These are phyloP conservation scores for Loris lydekkerianus DNA, from an alignment of 2,797 vertebrate species.

Conservation along the genomic window DNA sequence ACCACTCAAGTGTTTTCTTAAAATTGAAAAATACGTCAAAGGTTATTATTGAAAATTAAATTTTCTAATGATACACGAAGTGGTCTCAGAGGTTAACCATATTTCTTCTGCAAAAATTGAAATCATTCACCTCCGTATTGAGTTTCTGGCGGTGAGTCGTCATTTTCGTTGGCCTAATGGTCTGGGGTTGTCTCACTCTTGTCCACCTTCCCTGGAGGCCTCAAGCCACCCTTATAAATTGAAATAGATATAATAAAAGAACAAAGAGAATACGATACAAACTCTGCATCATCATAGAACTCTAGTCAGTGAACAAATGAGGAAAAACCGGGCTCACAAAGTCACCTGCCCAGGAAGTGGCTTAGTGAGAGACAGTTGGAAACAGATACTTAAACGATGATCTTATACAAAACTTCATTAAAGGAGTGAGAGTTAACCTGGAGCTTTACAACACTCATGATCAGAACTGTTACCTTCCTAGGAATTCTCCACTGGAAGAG, in stretches of 20 bases:
- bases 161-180: not conserved
- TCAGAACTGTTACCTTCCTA: not conserved
- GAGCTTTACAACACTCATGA: not conserved
- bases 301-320: not conserved
- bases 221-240: not conserved
- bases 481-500: constrained; percentile 26
- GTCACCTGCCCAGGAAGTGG: no score
- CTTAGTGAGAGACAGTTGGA: not conserved
- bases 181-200: not conserved
- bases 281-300: not conserved
- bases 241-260: not conserved
- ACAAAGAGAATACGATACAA: not conserved
- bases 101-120: constrained; percentile 69
- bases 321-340: not conserved
- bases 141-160: constrained; percentile 61
- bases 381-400: constrained; percentile 3
- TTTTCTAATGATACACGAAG: constrained; percentile 72
- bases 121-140: constrained; percentile 32
- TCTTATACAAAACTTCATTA: constrained; percentile 3
- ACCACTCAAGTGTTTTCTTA: constrained; percentile 13
- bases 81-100: constrained; percentile 52
- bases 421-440: not conserved
- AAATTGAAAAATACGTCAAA: constrained; percentile 66
- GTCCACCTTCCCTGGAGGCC: constrained; percentile 18
- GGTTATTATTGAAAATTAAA: constrained; percentile 70